phyloP scores from a whole-genome alignment of 2,888 invertebrate species.

The Microplitis deprimator region DNA sequence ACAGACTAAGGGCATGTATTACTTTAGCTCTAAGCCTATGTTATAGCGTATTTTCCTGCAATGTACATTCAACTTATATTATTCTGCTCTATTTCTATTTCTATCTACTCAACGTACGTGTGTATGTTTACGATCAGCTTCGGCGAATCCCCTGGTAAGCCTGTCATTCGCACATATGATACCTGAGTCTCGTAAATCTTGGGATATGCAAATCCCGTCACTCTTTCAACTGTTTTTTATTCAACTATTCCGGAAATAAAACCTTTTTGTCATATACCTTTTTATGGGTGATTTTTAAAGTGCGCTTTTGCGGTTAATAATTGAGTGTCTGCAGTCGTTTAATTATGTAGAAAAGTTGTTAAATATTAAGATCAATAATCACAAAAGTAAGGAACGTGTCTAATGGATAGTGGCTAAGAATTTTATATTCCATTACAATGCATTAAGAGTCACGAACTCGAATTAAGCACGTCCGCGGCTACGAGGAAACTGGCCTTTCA shows the following conservation, averaged over 20 bases:
- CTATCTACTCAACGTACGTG: not conserved
- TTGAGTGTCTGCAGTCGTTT: not conserved
- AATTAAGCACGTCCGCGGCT: not conserved
- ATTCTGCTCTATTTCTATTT: not conserved
- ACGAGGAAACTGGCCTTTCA: not conserved
- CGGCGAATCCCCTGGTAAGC: not conserved
- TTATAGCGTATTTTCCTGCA: slow-evolving; percentile 8
- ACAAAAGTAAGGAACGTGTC: not conserved
- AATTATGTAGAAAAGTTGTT: not conserved
- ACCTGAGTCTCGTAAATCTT: not conserved
- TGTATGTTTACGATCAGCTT: not conserved
- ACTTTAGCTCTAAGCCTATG: not conserved
- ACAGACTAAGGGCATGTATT: not conserved
- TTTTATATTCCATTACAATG: not conserved
- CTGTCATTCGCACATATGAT: slow-evolving; percentile 13
- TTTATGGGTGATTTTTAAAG: too few relatives aligned
- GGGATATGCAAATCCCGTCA: not conserved
- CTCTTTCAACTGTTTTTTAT: not conserved
- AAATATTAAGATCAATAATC: not conserved
- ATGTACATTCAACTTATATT: not conserved
- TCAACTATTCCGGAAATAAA: not conserved
- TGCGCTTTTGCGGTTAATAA: too few relatives aligned
- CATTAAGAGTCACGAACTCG: not conserved
- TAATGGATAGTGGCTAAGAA: not conserved
- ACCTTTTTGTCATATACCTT: too few relatives aligned